These are phyloP conservation scores for Acleris sparsana DNA, from an alignment of 2,888 invertebrate genomes.

Conservation along the genomic window DNA sequence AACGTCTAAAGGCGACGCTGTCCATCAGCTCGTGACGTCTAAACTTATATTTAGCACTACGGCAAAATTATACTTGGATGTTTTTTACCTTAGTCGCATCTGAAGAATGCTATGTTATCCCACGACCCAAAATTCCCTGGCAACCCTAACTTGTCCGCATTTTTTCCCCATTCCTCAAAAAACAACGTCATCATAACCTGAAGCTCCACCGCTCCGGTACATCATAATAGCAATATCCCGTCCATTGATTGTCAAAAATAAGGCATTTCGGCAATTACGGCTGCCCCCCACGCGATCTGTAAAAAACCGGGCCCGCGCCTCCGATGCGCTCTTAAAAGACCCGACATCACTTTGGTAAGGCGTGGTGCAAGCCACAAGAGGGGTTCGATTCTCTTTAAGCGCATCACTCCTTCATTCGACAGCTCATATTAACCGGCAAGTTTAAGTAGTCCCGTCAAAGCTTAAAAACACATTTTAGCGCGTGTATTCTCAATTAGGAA, in stretches of 20 bases:
- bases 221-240: conserved; percentile 81
- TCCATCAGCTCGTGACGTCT: no score
- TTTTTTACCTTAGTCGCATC: no score
- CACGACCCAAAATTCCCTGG: neutral
- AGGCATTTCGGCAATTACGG: conserved; percentile 82
- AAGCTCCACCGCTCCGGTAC: conserved; percentile 56
- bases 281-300: conserved; percentile 77
- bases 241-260: conserved; percentile 83
- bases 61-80: no score
- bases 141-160: conserved; percentile 1
- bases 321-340: conserved; percentile 63
- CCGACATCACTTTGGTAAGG: conserved; percentile 60
- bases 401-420: no score
- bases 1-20: no score
- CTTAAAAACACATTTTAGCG: no score
- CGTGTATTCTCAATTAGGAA: no score
- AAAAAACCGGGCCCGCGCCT: conserved; percentile 77
- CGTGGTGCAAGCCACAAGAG: conserved; percentile 44
- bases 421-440: no score
- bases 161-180: neutral
- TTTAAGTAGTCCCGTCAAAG: no score
- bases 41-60: no score
- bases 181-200: conserved; percentile 20
- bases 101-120: neutral
- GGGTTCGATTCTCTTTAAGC: no score